Base-by-base conservation (phyloP, 92 coral and sea anemone genomes). In the Hydrozoanthus gracilis region DNA sequence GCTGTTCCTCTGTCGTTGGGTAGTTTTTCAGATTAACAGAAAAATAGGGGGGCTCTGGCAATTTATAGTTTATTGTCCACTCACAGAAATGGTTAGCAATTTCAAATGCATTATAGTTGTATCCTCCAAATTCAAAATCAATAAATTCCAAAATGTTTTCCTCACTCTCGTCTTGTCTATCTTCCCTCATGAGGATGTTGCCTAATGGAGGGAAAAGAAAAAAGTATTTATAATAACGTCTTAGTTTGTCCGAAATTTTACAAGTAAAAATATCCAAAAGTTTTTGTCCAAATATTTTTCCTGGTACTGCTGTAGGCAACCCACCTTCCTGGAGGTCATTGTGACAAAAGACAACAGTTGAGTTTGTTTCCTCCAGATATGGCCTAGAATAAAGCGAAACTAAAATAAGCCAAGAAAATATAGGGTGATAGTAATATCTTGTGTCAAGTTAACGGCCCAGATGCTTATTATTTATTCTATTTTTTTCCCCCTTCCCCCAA, bases 321-420 rank as follows among this genome's bases (percentile, higher is more conserved):
- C 39, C 39, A 95, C 98, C 98, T 92, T 93, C 96, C 74, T 96
- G 98, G n/a, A 91, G 79, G 65, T 96, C 98, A 91, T 94, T 92
- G 67, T 96, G 98, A 71, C 98, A 96, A 82, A 96, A 96, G 5
- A 89, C 91, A 51, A 96, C 92, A 15, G 95, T 93, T 45, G 92
- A 92, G 10, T 90, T 86, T 51, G 90, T 44, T 15, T 89, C 90
- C 71, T 91, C 92, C 15, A 89, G 85, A 48, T 89, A 88, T 71
- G 73, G 95, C 92, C 49, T 17, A 85, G 61, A 54, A 44, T 10
- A 10, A 65, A 27, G 71, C 61, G 6, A 16, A 65, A 16, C 71
- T n/a, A 7, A 10, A 2, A 27, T 27, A 27, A 27, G 39, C 39
- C 39, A 27, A 27, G 39, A 27, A 0, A 27, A 27, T 27, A 27